phyloP scores from a whole-genome alignment of 1,140 invertebrate species.

The Dolichoris vasculosae region DNA sequence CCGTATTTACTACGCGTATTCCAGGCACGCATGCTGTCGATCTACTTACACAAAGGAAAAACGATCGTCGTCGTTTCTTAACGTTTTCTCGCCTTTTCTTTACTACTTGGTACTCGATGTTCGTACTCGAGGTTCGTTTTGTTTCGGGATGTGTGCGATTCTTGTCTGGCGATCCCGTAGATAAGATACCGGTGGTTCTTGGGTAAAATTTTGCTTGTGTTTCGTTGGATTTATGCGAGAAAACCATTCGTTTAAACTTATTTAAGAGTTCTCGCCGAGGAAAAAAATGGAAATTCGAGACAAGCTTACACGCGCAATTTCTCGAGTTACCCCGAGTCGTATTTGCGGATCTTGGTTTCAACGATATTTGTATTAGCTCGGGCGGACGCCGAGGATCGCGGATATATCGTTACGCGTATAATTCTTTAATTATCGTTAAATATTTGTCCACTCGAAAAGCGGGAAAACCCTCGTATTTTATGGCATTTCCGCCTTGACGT shows the following conservation, averaged over 20 bases:
- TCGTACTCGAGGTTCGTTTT: not conserved
- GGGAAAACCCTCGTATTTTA: too few relatives aligned
- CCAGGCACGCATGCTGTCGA: conserved; percentile 51
- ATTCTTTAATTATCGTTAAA: too few relatives aligned
- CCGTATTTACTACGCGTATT: not conserved
- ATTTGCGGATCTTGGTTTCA: too few relatives aligned
- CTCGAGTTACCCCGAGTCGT: too few relatives aligned
- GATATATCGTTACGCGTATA: too few relatives aligned
- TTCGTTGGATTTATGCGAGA: too few relatives aligned
- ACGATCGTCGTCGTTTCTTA: conserved; percentile 31
- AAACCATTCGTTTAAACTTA: too few relatives aligned
- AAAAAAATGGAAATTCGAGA: too few relatives aligned
- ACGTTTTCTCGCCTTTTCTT: conserved; percentile 50
- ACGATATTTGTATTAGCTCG: too few relatives aligned
- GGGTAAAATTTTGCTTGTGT: not conserved
- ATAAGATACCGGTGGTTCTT: not conserved
- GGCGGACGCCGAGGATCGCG: too few relatives aligned
- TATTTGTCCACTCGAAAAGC: not conserved
- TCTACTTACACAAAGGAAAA: conserved; percentile 58
- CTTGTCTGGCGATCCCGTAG: not conserved
- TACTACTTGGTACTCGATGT: not conserved
- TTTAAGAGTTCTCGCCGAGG: too few relatives aligned
- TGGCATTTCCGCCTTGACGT: not conserved
- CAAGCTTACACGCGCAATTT: too few relatives aligned
- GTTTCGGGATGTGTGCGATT: not conserved